Conservation (phyloP, 2,797 vertebrate genomes). For the Channallabes apus region DNA sequence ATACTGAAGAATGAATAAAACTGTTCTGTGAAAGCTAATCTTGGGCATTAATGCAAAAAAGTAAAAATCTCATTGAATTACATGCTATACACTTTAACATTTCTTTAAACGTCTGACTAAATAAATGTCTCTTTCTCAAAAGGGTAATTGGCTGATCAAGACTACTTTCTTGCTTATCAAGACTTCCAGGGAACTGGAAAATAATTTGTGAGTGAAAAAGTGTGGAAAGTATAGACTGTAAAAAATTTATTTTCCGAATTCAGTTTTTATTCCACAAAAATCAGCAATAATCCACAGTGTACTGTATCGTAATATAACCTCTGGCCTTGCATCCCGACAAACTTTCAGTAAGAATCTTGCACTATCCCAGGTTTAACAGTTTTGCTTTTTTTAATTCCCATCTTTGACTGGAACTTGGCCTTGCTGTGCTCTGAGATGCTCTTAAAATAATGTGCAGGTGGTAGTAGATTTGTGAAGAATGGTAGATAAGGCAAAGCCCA, state of each 20-base stretch:
- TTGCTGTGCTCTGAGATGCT: slow-evolving; percentile 41
- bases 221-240: not conserved
- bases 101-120: not conserved
- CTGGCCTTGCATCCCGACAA: slow-evolving; percentile 11
- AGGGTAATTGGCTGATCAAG: not conserved
- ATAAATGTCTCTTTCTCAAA: not conserved
- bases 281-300: not conserved
- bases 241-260: not conserved
- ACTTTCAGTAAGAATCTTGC: not conserved
- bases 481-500: slow-evolving; percentile 46
- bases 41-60: not conserved
- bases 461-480: slow-evolving; percentile 53
- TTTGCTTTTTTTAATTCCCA: slow-evolving; percentile 5
- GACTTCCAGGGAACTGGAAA: not conserved
- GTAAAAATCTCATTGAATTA: not conserved
- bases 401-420: slow-evolving; percentile 30
- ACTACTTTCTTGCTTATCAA: not conserved
- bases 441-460: slow-evolving; percentile 54
- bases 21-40: not conserved
- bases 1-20: not conserved
- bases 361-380: slow-evolving; percentile 12
- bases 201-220: not conserved
- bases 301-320: not conserved
- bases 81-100: not conserved
- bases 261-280: not conserved